Conservation (phyloP, 2,113 vertebrate species). For the Phrynosoma blainvillii region DNA sequence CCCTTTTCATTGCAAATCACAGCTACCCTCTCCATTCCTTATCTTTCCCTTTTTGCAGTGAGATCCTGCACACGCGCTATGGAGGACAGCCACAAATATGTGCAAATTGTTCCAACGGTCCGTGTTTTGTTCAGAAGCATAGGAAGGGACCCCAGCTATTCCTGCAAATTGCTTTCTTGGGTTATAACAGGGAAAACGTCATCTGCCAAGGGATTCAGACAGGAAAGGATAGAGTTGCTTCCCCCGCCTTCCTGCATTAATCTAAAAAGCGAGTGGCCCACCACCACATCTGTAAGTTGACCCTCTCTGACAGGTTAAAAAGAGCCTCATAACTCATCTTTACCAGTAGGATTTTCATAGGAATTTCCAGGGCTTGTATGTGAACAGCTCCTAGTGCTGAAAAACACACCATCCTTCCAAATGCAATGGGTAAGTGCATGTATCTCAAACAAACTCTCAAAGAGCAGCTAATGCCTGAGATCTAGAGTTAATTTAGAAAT, state of each 20-base stretch:
- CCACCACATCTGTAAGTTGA: constrained; percentile 37
- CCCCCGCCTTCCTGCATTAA: not conserved
- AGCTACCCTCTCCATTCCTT: rapidly evolving
- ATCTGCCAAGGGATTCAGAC: constrained; percentile 4
- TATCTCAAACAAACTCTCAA: not conserved
- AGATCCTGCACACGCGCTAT: not conserved
- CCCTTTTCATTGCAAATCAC: not conserved
- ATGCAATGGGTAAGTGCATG: not conserved
- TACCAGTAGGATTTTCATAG: not conserved
- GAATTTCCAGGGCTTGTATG: not conserved
- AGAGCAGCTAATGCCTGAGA: not conserved
- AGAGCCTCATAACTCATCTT: not conserved
- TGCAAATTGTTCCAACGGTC: not conserved
- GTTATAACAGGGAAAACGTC: not conserved
- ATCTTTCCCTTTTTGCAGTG: rapidly evolving
- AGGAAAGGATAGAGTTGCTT: not conserved
- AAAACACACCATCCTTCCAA: not conserved
- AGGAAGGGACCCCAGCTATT: not conserved
- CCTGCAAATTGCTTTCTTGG: not conserved
- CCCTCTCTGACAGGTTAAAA: not conserved
- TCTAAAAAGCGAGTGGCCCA: constrained; percentile 6
- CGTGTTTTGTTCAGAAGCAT: not conserved
- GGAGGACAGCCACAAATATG: not conserved
- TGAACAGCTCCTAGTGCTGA: constrained; percentile 42
- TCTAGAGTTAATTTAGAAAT: not conserved